A percentile compares a stretch with the other conserved stretches of the same genome.
Evolutionary conservation across 2,113 vertebrate genomes (phyloP).

Genomic region (Callithrix jacchus): DNA sequence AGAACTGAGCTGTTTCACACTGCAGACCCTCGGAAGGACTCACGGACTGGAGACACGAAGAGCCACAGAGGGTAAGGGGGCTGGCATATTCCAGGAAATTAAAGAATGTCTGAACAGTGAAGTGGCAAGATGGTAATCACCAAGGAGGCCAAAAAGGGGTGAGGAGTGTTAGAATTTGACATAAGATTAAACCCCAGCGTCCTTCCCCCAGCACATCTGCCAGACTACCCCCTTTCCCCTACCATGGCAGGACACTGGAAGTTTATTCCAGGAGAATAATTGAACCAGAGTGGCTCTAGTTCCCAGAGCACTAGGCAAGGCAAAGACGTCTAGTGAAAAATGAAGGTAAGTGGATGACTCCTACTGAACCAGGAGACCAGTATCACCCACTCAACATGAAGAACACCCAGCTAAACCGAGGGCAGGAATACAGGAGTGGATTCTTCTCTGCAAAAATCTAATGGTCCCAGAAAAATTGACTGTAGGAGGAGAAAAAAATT

Average conservation of each 20-base stretch:
- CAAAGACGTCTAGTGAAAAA: not conserved
- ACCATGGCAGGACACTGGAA: not conserved
- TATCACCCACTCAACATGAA: not conserved
- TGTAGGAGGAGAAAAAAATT: not conserved
- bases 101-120: conserved; percentile 34
- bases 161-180: not conserved
- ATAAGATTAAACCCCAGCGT: not conserved
- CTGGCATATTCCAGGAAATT: conserved; percentile 39
- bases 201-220: not conserved
- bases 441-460: not conserved
- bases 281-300: not conserved
- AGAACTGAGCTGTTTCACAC: not conserved
- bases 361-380: not conserved
- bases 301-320: not conserved
- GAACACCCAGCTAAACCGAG: not conserved
- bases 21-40: not conserved
- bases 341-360: not conserved
- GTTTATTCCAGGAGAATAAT: not conserved
- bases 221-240: not conserved
- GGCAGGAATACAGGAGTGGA: not conserved
- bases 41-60: not conserved
- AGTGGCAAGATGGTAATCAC: conserved; percentile 43
- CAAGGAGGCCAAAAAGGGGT: not conserved
- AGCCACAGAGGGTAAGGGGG: not conserved
- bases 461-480: not conserved